Evolutionary conservation across 2,113 vertebrate genomes (phyloP).

Genomic region (Sinocyclocheilus anophthalmus): DNA sequence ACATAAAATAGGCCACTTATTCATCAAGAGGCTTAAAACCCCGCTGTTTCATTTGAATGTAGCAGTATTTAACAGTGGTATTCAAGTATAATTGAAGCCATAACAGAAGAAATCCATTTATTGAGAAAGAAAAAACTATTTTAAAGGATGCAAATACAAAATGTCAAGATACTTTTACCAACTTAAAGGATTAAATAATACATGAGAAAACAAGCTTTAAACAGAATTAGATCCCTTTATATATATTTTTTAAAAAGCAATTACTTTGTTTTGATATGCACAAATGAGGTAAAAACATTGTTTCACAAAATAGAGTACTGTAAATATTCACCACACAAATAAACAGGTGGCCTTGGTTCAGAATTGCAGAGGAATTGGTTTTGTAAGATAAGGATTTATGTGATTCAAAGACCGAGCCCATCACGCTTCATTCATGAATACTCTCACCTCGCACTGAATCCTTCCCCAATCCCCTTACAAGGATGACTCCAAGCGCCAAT

Average conservation of each 20-base stretch:
- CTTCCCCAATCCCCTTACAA: constrained; percentile 38
- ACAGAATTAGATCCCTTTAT: constrained; percentile 61
- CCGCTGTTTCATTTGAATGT: constrained; percentile 14
- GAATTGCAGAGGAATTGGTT: constrained; percentile 60
- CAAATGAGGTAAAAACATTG: constrained; percentile 78
- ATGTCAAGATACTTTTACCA: constrained; percentile 61
- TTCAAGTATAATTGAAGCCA: constrained; percentile 26
- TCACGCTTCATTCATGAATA: constrained; percentile 14
- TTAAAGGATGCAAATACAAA: constrained; percentile 75
- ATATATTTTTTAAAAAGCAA: constrained; percentile 64
- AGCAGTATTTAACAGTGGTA: constrained; percentile 1
- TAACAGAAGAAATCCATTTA: constrained; percentile 73
- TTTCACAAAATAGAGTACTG: constrained; percentile 70
- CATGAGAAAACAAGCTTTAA: constrained; percentile 54
- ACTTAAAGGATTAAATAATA: constrained; percentile 53
- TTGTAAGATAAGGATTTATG: constrained; percentile 26
- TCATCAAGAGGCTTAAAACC: constrained; percentile 1
- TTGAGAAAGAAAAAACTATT: constrained; percentile 62
- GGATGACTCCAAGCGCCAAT: constrained; percentile 50
- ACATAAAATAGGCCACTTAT: neutral
- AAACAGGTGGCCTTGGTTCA: constrained; percentile 69
- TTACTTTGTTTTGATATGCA: constrained; percentile 71
- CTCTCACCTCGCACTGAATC: constrained; percentile 25
- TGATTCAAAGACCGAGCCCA: constrained; percentile 30
- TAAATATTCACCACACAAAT: constrained; percentile 71